These are phyloP conservation scores for Sarcophilus harrisii DNA, from an alignment of 2,797 vertebrate genomes.

Conservation along the genomic window DNA sequence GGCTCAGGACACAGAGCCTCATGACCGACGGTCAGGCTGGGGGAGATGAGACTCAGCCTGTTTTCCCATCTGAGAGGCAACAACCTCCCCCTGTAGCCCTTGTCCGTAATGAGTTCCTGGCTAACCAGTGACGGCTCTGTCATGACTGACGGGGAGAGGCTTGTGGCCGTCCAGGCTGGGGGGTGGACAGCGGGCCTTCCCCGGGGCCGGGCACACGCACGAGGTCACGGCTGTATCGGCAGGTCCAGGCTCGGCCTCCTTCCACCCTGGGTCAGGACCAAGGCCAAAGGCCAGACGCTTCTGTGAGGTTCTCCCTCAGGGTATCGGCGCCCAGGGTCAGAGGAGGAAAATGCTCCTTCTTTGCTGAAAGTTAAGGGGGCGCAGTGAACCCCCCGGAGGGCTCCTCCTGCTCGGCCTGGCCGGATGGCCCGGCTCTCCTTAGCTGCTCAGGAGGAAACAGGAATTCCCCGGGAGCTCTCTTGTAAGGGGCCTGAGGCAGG, in stretches of 20 bases:
- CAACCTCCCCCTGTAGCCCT: no score
- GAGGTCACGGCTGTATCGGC: neutral
- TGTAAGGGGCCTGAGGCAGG: neutral
- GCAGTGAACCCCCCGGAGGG: neutral
- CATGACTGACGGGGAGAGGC: no score
- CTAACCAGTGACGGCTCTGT: no score
- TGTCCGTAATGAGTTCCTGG: no score
- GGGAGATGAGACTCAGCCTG: neutral
- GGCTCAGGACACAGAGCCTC: neutral
- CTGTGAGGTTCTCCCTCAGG: neutral
- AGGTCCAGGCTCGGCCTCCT: neutral
- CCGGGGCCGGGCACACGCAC: neutral
- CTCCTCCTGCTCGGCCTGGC: neutral
- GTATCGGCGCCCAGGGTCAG: neutral
- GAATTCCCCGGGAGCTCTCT: no score
- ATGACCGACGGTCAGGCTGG: neutral
- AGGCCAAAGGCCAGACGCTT: neutral
- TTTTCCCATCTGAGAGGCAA: neutral
- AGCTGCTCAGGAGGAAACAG: neutral
- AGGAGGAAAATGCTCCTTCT: neutral
- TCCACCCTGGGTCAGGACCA: neutral
- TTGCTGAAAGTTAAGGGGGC: neutral
- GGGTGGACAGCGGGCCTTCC: neutral
- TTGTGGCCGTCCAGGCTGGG: no score
- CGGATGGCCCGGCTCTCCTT: neutral